Percentiles rank a stretch among this genome's conserved stretches.
These are phyloP conservation scores for Tipula confusa DNA, from an alignment of 2,888 invertebrate genomes.

Conservation along the genomic window DNA sequence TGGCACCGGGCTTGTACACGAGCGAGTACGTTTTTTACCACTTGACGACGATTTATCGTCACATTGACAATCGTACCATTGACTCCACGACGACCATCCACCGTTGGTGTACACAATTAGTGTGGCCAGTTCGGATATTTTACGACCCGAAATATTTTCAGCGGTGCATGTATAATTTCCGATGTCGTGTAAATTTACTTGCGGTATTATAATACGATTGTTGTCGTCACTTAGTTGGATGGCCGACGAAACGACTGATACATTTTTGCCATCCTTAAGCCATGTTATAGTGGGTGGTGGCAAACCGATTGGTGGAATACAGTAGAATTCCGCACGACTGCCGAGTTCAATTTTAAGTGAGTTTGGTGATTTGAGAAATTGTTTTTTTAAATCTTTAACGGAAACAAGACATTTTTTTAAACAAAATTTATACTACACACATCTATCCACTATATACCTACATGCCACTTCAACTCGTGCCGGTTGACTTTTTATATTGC, in stretches of 20 bases:
- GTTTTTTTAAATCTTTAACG: conserved; percentile 80
- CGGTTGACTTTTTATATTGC: conserved; percentile 79
- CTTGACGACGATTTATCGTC: conserved; percentile 65
- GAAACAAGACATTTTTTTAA: no score
- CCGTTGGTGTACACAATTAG: conserved; percentile 52
- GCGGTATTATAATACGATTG: conserved; percentile 66
- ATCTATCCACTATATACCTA: conserved; percentile 60
- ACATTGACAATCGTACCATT: conserved; percentile 79
- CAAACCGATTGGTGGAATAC: conserved; percentile 83
- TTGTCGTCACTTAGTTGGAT: conserved; percentile 52
- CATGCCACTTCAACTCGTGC: conserved; percentile 89
- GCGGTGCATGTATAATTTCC: conserved; percentile 96
- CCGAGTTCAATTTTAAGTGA: conserved; percentile 77
- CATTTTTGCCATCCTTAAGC: conserved; percentile 64
- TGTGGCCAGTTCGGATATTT: conserved; percentile 67
- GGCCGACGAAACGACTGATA: not conserved
- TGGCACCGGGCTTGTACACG: conserved; percentile 79
- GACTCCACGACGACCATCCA: conserved; percentile 79
- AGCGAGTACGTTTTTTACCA: conserved; percentile 68
- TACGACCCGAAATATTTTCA: conserved; percentile 83
- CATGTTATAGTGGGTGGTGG: conserved; percentile 85
- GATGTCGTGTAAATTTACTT: conserved; percentile 80
- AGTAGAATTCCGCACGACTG: conserved; percentile 77
- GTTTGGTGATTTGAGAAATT: conserved; percentile 80
- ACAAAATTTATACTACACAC: not conserved